Evolutionary conservation across 2,113 vertebrate genomes (phyloP).

Genomic region (Ptilonorhynchus violaceus): DNA sequence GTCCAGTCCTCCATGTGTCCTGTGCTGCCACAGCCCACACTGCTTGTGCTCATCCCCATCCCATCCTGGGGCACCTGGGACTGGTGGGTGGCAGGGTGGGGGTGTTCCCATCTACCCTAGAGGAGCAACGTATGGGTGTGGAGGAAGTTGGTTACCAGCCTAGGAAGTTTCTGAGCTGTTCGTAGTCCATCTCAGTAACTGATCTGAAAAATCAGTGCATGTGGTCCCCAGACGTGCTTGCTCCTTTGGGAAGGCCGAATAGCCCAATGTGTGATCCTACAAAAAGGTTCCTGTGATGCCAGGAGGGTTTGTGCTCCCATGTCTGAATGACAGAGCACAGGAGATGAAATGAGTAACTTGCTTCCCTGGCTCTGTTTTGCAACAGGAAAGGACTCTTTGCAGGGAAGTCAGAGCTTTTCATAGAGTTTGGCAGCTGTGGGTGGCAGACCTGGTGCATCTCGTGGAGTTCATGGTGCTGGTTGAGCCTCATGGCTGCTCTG

Average conservation of each 20-base stretch:
- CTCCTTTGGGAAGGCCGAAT: background rate
- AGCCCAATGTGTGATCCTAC: background rate
- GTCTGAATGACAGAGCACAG: background rate
- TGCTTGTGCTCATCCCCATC: background rate
- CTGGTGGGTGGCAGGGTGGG: background rate
- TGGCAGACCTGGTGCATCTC: background rate
- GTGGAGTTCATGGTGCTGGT: rapidly evolving
- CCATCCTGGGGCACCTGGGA: background rate
- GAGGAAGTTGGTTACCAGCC: background rate
- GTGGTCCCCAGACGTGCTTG: background rate
- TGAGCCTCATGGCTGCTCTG: background rate
- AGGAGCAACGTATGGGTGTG: background rate
- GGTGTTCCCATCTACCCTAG: background rate
- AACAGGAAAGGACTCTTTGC: background rate
- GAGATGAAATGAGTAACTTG: rapidly evolving
- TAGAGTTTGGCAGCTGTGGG: background rate
- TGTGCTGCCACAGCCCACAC: background rate
- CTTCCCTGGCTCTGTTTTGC: background rate
- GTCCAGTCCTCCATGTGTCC: background rate
- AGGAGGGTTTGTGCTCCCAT: background rate
- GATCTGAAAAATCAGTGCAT: rapidly evolving
- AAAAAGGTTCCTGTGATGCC: background rate
- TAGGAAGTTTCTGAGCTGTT: background rate
- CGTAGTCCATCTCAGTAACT: background rate
- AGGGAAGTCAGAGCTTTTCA: background rate